Evolutionary conservation across 2,888 invertebrate genomes (phyloP).

Genomic region (Theodoxus fluviatilis): DNA sequence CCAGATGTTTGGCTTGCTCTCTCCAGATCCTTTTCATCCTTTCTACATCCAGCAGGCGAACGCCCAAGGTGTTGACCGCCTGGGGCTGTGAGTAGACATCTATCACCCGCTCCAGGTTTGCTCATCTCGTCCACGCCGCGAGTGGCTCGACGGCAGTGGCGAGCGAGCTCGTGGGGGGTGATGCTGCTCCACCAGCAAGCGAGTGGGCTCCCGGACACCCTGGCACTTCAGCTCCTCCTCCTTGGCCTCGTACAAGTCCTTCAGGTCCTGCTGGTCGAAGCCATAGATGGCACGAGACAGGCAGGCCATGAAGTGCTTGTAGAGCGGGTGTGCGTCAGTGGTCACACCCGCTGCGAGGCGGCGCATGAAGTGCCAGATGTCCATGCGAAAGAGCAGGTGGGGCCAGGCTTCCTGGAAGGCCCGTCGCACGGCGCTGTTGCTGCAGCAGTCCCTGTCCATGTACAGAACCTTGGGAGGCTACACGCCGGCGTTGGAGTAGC

Average conservation of each 20-base stretch:
- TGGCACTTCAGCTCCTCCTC: slow-evolving; percentile 22
- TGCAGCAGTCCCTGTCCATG: slow-evolving; percentile 47
- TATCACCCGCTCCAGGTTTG: too few species aligned
- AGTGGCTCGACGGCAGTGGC: slow-evolving; percentile 34
- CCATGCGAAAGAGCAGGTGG: slow-evolving; percentile 33
- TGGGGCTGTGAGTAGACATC: too few species aligned
- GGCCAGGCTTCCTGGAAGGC: too few species aligned
- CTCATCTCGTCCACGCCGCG: too few species aligned
- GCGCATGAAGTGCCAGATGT: slow-evolving; percentile 45
- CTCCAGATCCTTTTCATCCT: too few species aligned
- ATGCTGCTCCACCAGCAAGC: too few species aligned
- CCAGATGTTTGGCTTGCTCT: too few species aligned
- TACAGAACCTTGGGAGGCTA: slow-evolving; percentile 41
- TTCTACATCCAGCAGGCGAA: too few species aligned
- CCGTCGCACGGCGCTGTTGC: slow-evolving; percentile 11
- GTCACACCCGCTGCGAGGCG: slow-evolving; percentile 32
- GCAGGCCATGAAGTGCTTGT: slow-evolving; percentile 36
- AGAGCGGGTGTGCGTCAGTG: slow-evolving; percentile 39
- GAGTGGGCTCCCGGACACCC: background rate
- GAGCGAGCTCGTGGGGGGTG: slow-evolving; percentile 30
- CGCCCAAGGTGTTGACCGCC: too few species aligned
- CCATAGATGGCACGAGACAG: slow-evolving; percentile 35
- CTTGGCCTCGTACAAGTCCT: slow-evolving; percentile 28
- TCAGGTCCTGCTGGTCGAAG: slow-evolving; percentile 36
- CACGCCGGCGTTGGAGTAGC: slow-evolving; percentile 34